Conservation (phyloP, 2,113 vertebrate species). For the Proteles cristata region DNA sequence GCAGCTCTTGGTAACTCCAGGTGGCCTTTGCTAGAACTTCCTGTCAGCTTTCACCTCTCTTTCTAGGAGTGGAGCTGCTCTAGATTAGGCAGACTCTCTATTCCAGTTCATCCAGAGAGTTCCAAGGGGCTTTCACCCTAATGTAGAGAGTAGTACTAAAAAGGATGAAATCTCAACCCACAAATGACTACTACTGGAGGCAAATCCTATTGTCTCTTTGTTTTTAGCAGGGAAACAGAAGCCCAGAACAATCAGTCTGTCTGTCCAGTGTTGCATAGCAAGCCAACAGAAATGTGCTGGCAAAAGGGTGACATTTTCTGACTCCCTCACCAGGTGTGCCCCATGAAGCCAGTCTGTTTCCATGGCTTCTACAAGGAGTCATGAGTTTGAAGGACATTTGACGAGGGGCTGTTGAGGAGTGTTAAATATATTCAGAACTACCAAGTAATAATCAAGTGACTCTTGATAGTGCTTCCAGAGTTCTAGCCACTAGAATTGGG, state of each 20-base stretch:
- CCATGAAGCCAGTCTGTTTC: slow-evolving; percentile 38
- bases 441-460: slow-evolving; percentile 74
- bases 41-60: not conserved
- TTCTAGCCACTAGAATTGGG: slow-evolving; percentile 71
- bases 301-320: not conserved
- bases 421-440: slow-evolving; percentile 74
- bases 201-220: not conserved
- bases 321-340: not conserved
- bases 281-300: not conserved
- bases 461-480: slow-evolving; percentile 67
- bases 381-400: slow-evolving; percentile 72
- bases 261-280: not conserved
- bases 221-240: slow-evolving; percentile 18
- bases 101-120: not conserved
- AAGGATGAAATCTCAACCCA: not conserved
- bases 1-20: not conserved
- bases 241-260: not conserved
- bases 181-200: not conserved
- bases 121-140: not conserved
- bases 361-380: slow-evolving; percentile 57
- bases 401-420: slow-evolving; percentile 66
- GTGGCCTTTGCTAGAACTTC: not conserved
- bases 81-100: not conserved
- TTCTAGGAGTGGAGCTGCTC: not conserved
- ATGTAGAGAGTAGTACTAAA: not conserved